These are phyloP conservation scores for Drosophila tanythrix DNA, from an alignment of 2,888 invertebrate species.

Conservation along the genomic window DNA sequence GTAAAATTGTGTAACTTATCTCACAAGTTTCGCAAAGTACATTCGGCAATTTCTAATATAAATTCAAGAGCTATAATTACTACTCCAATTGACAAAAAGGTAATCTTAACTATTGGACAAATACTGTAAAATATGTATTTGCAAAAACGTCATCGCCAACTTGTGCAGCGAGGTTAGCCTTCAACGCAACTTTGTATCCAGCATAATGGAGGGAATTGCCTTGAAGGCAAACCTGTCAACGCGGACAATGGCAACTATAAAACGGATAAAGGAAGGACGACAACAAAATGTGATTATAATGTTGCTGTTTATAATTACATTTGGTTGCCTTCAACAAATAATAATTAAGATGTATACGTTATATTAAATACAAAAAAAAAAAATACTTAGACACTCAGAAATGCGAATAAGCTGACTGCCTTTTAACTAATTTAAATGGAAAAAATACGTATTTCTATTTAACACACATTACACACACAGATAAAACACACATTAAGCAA, in stretches of 20 bases:
- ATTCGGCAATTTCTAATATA: not conserved
- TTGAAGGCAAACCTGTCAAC: not conserved
- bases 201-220: not conserved
- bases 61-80: slow-evolving; percentile 1
- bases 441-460: not conserved
- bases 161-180: not conserved
- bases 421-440: not conserved
- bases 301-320: not conserved
- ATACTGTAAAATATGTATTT: not conserved
- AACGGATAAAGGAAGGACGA: not conserved
- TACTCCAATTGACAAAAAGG: not conserved
- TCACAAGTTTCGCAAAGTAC: not conserved
- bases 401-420: not conserved
- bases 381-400: not conserved
- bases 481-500: not conserved
- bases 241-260: not conserved
- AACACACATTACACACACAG: not conserved
- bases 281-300: not conserved
- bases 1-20: not conserved
- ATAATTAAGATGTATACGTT: not conserved
- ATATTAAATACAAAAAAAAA: not conserved
- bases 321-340: not conserved
- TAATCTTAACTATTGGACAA: not conserved
- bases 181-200: not conserved
- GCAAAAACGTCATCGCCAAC: not conserved